Evolutionary conservation across 1,140 invertebrate genomes (phyloP), one percentile per base, ranked within the genome.

Genomic region (Bradysia coprophila): DNA sequence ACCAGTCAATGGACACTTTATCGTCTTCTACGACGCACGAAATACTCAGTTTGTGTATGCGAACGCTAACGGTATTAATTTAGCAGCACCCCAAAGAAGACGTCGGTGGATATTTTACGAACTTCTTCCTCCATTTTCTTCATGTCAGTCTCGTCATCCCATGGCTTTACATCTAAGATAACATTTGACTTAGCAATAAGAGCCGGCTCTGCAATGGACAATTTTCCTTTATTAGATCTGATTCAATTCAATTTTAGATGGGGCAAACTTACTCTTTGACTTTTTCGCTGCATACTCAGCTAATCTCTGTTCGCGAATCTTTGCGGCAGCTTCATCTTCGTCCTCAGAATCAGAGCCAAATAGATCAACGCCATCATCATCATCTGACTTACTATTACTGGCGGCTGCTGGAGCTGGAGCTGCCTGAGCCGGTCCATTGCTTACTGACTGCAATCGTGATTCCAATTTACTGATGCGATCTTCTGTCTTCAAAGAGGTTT

Each of bases 101-200:
- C 93, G 92, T 55, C 95, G 89, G 52, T 72, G 75, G 44, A 56
- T 51, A 49, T 82, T 24, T 69, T 71, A 49, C 90, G 73, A 0
- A 97, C 90, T 48, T 63, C 51, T 20, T 72, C 61, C 64, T 97
- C 92, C 71, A 97, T 74, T 47, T 67, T 68, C 45, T 73, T 72
- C 78, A 97, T 87, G 52, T 96, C 81, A 18, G 92, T 97, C 62
- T 94, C 89, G 72, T 97, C 92, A 61, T 90, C 90, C 92, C 92
- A 97, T 11, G 91, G 91, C 59, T 97, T 97, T 0, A 96, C 81
- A 65, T 97, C 93, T 36, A 97, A 65, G 23, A 97, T 75, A 32
- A 98, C 79, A 56, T 76, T 89, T 1, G 92, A 96, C 61, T 98
- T 98, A 34, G 94, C 93, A 53, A 97, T 84, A 1, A 92, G 57